phyloP scores from a whole-genome alignment of 30 jellyfish, hydroid and myxozoan genomes.

The Calvadosia cruxmelitensis region DNA sequence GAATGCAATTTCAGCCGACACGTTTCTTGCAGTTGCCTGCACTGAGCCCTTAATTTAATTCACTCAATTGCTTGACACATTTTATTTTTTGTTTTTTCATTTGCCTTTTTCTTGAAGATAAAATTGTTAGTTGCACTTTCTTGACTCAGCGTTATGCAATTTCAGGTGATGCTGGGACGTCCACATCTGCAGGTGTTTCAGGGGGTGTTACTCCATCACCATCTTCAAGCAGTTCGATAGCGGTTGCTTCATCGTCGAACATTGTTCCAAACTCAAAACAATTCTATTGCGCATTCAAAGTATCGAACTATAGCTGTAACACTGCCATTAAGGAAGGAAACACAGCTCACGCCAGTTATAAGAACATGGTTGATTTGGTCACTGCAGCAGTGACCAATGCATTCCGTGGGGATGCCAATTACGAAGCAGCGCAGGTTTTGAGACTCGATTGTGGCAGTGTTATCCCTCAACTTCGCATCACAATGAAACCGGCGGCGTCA shows the following conservation, averaged over 20 bases:
- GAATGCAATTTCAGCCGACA: too few relatives aligned
- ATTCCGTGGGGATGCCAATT: constrained; percentile 3
- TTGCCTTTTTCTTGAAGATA: too few relatives aligned
- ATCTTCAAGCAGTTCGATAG: background rate
- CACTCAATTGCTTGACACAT: too few relatives aligned
- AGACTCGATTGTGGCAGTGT: constrained; percentile 50
- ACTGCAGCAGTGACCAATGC: constrained; percentile 20
- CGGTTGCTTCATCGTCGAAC: background rate
- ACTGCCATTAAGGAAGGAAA: constrained; percentile 24
- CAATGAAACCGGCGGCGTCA: background rate
- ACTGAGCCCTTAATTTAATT: too few relatives aligned
- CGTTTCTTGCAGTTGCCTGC: too few relatives aligned
- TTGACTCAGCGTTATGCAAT: too few relatives aligned
- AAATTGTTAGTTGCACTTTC: too few relatives aligned
- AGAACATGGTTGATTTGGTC: background rate
- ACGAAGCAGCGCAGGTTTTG: constrained; percentile 10
- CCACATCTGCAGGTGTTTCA: too few relatives aligned
- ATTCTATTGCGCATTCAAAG: constrained; percentile 22
- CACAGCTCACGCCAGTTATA: constrained; percentile 2
- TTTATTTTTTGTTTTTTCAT: too few relatives aligned
- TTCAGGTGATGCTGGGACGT: too few relatives aligned
- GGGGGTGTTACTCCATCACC: too few relatives aligned
- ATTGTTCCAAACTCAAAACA: constrained; percentile 12
- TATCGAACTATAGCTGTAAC: constrained; percentile 10
- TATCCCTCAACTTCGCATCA: constrained; percentile 28